Evolutionary conservation across 2,797 vertebrate genomes (phyloP), one percentile per base, ranked within the genome.

Genomic region (Monodelphis domestica): DNA sequence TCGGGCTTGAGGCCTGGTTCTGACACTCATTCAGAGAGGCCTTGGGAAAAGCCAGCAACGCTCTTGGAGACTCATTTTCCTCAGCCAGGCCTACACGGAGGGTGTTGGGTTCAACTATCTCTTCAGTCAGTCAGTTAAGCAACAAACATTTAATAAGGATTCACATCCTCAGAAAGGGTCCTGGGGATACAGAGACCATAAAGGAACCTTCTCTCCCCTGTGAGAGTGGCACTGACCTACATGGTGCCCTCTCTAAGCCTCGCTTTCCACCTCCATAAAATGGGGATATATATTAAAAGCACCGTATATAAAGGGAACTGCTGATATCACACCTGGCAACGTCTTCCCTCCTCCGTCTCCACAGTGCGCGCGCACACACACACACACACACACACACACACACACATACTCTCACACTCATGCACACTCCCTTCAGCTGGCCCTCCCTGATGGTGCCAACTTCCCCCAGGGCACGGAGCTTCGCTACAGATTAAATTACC

Each of bases 401-500:
- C n/a, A 45, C 51, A 7, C 53, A 12, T 33, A 0, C 1, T 0
- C 28, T n/a, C 51, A 30, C 0, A 0, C 29, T 0, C 24, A 28
- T 53, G 1, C 7, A 45, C 5, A 45, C 50, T 50, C 59, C 53
- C 15, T 88, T 88, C 87, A n/a, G 26, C 51, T 33, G 63, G 53
- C 90, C n/a, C 7, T 51, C 52, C 88, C 30, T 12, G 1, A 33
- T 91, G 92, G 95, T 94, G 88, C 94, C 95, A 50, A 28, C 53
- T 93, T 94, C 95, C 92, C 45, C 87, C 30, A 30, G 95, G 91
- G 90, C 30, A 52, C 87, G 1, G 57, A 70, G n/a, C 91, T 93
- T 53, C 94, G 52, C 54, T 12, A 2, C 26, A 93, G 94, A 94
- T 93, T 93, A 70, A 94, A 89, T 96, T 96, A 95, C 97, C 93